Conservation (phyloP, 1,140 invertebrate species). For the Zaprionus kolodkinae region DNA sequence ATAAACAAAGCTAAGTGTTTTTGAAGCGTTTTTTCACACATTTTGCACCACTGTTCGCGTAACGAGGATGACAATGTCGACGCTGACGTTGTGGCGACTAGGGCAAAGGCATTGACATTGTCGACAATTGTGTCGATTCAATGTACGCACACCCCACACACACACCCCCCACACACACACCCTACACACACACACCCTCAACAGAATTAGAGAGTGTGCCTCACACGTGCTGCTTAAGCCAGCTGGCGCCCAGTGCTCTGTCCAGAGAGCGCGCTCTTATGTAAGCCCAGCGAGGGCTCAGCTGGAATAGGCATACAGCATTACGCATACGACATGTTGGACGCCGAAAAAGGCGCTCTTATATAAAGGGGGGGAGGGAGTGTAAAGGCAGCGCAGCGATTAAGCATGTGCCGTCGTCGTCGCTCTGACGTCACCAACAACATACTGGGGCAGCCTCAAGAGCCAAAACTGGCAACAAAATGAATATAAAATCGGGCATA, state of each 20-base stretch:
- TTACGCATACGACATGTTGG: constrained; percentile 52
- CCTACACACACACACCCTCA: constrained; percentile 20
- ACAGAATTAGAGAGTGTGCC: not conserved
- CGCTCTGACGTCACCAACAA: not conserved
- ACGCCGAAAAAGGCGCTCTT: constrained; percentile 31
- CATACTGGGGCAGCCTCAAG: not conserved
- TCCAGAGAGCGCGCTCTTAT: constrained; percentile 34
- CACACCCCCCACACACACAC: constrained; percentile 1
- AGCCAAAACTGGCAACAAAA: constrained; percentile 8
- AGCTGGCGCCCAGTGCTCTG: constrained; percentile 7
- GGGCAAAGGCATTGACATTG: constrained; percentile 77
- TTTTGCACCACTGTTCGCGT: constrained; percentile 38
- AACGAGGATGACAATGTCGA: constrained; percentile 9
- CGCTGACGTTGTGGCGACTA: constrained; percentile 21
- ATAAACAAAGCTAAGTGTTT: not conserved
- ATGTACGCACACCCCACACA: constrained; percentile 33
- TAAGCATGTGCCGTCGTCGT: too few relatives aligned
- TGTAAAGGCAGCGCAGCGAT: not conserved
- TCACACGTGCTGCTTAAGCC: constrained; percentile 4
- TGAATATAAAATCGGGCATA: not conserved
- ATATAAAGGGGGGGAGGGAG: constrained; percentile 15
- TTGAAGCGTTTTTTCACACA: not conserved
- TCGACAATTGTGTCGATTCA: constrained; percentile 75
- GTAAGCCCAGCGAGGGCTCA: constrained; percentile 29
- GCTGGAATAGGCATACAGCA: constrained; percentile 24